These are phyloP conservation scores for Petaurus breviceps DNA, from an alignment of 2,113 vertebrate genomes.

Conservation along the genomic window DNA sequence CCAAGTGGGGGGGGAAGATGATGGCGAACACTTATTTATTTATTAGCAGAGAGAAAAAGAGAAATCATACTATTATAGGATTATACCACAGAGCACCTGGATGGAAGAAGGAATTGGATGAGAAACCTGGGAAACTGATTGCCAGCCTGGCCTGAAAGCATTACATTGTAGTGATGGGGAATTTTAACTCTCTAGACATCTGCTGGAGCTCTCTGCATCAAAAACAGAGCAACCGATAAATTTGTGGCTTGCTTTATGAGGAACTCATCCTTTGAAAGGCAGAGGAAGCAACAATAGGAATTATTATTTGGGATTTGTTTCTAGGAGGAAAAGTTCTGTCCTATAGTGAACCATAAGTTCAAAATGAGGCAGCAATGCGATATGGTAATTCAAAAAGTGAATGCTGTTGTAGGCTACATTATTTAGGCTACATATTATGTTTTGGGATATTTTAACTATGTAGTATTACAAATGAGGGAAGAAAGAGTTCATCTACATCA, in stretches of 20 bases:
- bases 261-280: not conserved
- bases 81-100: not conserved
- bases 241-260: not conserved
- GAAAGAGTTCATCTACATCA: not conserved
- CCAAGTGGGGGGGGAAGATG: not conserved
- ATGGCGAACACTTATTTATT: not conserved
- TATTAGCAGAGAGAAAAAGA: not conserved
- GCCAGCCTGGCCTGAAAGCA: not conserved
- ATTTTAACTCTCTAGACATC: not conserved
- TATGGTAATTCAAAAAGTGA: not conserved
- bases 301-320: not conserved
- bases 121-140: not conserved
- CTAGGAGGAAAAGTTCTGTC: not conserved
- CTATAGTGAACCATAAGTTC: not conserved
- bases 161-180: not conserved
- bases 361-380: not conserved
- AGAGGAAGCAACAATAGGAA: not conserved
- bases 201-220: not conserved
- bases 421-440: not conserved
- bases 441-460: not conserved
- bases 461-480: not conserved
- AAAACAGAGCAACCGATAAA: not conserved
- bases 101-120: not conserved
- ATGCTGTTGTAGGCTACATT: not conserved
- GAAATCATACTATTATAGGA: not conserved